Evolutionary conservation across 1,140 invertebrate species (phyloP), one percentile per base, ranked within the genome.

Genomic region (Papilio dardanus): DNA sequence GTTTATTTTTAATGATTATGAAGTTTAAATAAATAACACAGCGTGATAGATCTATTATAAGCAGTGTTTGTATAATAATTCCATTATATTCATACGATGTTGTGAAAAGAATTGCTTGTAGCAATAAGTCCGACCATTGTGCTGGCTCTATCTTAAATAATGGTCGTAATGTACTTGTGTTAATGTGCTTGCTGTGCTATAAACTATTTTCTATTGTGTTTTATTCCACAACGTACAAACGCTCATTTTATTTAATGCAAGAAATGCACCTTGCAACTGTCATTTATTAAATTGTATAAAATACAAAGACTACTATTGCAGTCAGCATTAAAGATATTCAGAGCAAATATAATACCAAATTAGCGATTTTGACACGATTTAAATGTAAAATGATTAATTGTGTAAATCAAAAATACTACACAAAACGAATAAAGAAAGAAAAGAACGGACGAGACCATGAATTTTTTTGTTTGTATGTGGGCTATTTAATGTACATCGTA

Each of bases 31-130:
- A n/a, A 24, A 40, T 7, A 40, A 69, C n/a, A 21, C 67, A 69
- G 33, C 19, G 8, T 69, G 7, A 42, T 69, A 69, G 19, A 42
- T 69, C 33, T 21, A n/a, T 24, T 40, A 42, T 42, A 62, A 28
- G 54, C 3, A 62, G 54, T 62, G 3, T 62, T 62, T 62, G 54
- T 62, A 62, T 62, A 62, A 62, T 62, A 62, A 62, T 62, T 30
- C 24, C 24, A 62, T 62, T 62, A 62, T 0, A 28, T 30, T 62
- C 54, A 62, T 62, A 12, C 10, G 24, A 16, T 62, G 54, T 62
- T 62, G 54, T 62, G 21, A 12, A 62, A 62, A 62, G 54, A 62
- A 62, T 62, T 62, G 54, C 54, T 62, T 28, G 12, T 62, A 62
- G 54, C 8, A 28, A 62, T 62, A 54, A 54, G 50, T 30, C 21